Percentiles rank a stretch among this genome's conserved stretches.
Conservation (phyloP, 2,797 vertebrate genomes). For the Manis pentadactyla region DNA sequence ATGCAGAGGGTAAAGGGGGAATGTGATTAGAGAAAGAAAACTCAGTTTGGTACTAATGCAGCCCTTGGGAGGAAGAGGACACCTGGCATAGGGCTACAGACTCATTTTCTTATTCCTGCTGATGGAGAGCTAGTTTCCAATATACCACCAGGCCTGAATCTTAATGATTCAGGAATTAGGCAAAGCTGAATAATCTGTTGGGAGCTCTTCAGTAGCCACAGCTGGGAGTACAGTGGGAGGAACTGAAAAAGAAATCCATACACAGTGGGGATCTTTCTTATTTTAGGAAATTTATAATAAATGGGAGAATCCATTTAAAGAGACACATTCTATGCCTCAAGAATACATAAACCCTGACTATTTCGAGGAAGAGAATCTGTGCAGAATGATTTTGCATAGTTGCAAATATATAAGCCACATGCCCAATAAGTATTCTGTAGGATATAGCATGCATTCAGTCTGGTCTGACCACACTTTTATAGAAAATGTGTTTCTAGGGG, state of each 20-base stretch:
- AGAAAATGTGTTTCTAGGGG: not conserved
- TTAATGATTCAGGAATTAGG: slow-evolving; percentile 79
- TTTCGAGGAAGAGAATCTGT: slow-evolving; percentile 39
- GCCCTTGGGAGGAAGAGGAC: slow-evolving; percentile 69
- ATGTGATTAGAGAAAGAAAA: not conserved
- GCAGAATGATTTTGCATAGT: not conserved
- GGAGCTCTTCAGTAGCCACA: slow-evolving; percentile 78
- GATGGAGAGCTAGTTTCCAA: slow-evolving; percentile 77
- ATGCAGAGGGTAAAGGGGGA: not conserved
- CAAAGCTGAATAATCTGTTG: slow-evolving; percentile 68
- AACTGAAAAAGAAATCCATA: slow-evolving; percentile 73
- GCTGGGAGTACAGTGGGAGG: slow-evolving; percentile 69
- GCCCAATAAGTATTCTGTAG: not conserved
- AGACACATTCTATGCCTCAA: not conserved
- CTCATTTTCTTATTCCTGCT: slow-evolving; percentile 76
- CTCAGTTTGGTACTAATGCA: slow-evolving; percentile 58
- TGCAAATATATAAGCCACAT: not conserved
- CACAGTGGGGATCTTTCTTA: slow-evolving; percentile 61
- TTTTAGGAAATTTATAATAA: slow-evolving; percentile 77
- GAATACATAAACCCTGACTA: slow-evolving; percentile 62
- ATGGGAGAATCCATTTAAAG: slow-evolving; percentile 76
- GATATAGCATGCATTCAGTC: not conserved
- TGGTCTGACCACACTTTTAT: not conserved
- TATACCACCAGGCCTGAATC: slow-evolving; percentile 77
- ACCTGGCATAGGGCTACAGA: slow-evolving; percentile 72